Conservation (phyloP, 2,888 invertebrate species). For the Perizoma flavofasciatum region DNA sequence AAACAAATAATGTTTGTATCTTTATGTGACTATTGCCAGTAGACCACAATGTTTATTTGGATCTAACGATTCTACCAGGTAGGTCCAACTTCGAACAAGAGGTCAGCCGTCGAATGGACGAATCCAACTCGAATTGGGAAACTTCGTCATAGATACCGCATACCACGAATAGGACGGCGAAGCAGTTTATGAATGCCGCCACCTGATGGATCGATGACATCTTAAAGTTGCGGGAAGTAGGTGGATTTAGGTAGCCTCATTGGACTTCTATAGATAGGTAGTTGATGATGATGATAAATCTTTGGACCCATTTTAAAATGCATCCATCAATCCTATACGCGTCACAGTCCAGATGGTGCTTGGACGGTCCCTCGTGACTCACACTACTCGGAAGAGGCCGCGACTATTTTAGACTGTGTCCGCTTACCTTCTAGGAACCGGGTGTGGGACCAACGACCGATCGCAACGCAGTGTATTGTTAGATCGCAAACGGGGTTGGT, state of each 20-base stretch:
- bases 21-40: background rate
- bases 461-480: conserved; percentile 77
- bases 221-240: too few relatives aligned
- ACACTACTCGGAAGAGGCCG: conserved; percentile 78
- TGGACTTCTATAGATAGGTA: too few relatives aligned
- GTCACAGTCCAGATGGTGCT: conserved; percentile 73
- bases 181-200: too few relatives aligned
- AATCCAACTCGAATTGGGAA: too few relatives aligned
- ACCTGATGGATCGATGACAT: too few relatives aligned
- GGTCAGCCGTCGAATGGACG: too few relatives aligned
- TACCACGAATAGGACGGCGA: too few relatives aligned
- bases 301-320: conserved; percentile 34
- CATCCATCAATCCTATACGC: conserved; percentile 36
- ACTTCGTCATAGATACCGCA: too few relatives aligned
- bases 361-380: conserved; percentile 75
- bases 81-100: too few relatives aligned
- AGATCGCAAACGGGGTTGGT: conserved; percentile 75
- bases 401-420: conserved; percentile 81
- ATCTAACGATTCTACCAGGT: too few relatives aligned
- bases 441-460: conserved; percentile 80
- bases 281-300: background rate
- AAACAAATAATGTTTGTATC: background rate
- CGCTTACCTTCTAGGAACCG: conserved; percentile 82
- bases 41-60: too few relatives aligned
- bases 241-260: too few relatives aligned